Evolutionary conservation across 2,113 vertebrate species (phyloP).

Genomic region (Nyctereutes procyonoides): DNA sequence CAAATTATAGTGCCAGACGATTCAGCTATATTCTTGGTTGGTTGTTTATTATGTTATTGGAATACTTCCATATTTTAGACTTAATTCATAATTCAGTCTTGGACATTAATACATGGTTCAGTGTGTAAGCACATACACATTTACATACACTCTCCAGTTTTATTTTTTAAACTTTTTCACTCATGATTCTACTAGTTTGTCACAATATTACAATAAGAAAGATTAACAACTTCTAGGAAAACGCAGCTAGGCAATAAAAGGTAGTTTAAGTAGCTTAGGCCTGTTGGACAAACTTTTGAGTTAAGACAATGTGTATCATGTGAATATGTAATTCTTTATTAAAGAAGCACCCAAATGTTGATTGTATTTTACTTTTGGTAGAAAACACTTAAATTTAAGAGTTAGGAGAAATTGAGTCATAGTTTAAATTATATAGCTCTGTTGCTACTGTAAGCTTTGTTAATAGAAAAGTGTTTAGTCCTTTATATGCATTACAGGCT

Average conservation of each 20-base stretch:
- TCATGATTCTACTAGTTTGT: not conserved
- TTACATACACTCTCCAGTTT: not conserved
- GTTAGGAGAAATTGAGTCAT: not conserved
- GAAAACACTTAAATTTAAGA: not conserved
- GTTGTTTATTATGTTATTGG: constrained; percentile 37
- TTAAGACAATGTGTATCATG: not conserved
- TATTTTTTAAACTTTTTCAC: not conserved
- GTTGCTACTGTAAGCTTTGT: not conserved
- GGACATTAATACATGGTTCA: not conserved
- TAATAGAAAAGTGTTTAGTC: constrained; percentile 5
- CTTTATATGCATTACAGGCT: not conserved
- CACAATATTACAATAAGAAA: not conserved
- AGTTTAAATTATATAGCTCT: not conserved
- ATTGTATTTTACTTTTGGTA: constrained; percentile 35
- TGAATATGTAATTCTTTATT: not conserved
- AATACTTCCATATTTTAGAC: not conserved
- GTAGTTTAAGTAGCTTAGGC: not conserved
- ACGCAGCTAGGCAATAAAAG: not conserved
- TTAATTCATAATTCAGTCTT: constrained; percentile 23
- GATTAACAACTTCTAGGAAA: not conserved
- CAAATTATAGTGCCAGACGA: not conserved
- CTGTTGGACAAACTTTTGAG: not conserved
- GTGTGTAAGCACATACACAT: not conserved
- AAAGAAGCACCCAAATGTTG: constrained; percentile 21
- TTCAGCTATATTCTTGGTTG: not conserved